These are phyloP conservation scores for Aptenodytes patagonicus DNA, from an alignment of 2,113 vertebrate genomes.

Conservation along the genomic window DNA sequence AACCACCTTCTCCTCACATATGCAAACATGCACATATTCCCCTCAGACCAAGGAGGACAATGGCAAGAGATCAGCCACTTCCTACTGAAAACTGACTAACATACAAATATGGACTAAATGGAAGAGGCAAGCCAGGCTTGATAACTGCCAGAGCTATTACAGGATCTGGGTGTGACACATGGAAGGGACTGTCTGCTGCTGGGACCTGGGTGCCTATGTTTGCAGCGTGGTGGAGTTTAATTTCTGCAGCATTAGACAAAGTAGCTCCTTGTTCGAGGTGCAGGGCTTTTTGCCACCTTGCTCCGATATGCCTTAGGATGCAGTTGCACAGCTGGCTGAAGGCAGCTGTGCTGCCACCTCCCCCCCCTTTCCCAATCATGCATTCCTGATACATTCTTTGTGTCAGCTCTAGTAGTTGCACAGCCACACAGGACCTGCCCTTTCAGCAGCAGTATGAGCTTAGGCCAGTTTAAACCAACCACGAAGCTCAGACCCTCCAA, in stretches of 20 bases:
- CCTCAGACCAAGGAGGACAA: not conserved
- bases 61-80: not conserved
- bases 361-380: not conserved
- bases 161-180: too few species aligned
- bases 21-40: not conserved
- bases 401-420: not conserved
- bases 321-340: not conserved
- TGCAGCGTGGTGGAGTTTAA: not conserved
- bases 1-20: not conserved
- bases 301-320: not conserved
- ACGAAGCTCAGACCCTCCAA: not conserved
- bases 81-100: accelerated
- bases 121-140: not conserved
- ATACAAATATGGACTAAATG: not conserved
- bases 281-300: not conserved
- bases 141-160: not conserved
- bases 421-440: not conserved
- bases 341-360: not conserved
- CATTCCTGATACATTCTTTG: not conserved
- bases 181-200: not conserved
- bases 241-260: not conserved
- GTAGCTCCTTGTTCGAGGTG: not conserved
- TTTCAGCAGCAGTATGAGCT: not conserved
- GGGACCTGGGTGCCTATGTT: too few species aligned
- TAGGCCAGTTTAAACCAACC: not conserved